Percentiles rank a stretch among this genome's conserved stretches.
Conservation (phyloP, 1,140 invertebrate genomes). For the Lepidostoma basale region DNA sequence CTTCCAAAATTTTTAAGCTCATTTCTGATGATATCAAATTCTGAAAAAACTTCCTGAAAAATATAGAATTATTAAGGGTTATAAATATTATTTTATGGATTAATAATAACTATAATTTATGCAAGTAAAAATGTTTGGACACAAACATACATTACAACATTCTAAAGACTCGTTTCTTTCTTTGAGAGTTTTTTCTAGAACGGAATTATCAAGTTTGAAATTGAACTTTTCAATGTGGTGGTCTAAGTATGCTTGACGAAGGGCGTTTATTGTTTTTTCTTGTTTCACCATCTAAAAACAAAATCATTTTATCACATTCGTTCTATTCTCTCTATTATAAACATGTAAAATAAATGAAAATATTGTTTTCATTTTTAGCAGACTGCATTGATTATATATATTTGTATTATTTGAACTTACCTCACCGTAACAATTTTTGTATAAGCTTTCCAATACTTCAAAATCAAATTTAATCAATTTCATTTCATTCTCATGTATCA, state of each 20-base stretch:
- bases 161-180: conserved; percentile 17
- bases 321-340: too few species aligned
- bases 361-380: too few species aligned
- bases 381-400: too few species aligned
- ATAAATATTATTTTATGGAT: background rate
- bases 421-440: conserved; percentile 40
- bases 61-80: background rate
- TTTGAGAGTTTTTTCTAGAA: conserved; percentile 26
- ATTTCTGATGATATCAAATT: conserved; percentile 6
- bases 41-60: conserved; percentile 16
- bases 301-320: too few species aligned
- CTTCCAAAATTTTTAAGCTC: conserved; percentile 5
- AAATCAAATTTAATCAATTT: conserved; percentile 40
- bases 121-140: conserved; percentile 9
- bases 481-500: conserved; percentile 30
- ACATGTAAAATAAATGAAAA: too few species aligned
- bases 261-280: conserved; percentile 40
- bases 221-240: conserved; percentile 23
- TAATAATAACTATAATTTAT: background rate
- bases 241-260: conserved; percentile 40
- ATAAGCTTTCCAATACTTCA: conserved; percentile 38
- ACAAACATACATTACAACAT: conserved; percentile 10
- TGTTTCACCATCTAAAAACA: conserved; percentile 40
- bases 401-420: conserved; percentile 11
- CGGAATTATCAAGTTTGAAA: conserved; percentile 34